Percentiles rank a stretch among this genome's conserved stretches.
These are phyloP conservation scores for Parauchenoglanis punctatus DNA, from an alignment of 2,797 vertebrate genomes.

Conservation along the genomic window DNA sequence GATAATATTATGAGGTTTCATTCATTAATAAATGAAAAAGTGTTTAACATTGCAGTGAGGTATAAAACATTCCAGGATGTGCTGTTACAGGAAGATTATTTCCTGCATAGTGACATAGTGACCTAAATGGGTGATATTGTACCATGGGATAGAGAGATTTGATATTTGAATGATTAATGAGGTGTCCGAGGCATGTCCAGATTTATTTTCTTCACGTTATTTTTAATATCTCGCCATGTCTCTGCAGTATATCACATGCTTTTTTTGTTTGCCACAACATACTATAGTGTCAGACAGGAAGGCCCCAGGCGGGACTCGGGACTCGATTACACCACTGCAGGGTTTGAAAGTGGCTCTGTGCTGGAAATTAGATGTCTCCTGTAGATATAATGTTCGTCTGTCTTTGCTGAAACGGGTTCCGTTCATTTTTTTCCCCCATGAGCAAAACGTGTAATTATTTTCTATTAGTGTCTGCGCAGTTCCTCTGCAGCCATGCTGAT, in stretches of 20 bases:
- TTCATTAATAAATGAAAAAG: background rate
- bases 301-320: background rate
- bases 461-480: background rate
- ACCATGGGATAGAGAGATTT: background rate
- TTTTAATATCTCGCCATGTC: background rate
- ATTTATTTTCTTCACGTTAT: background rate
- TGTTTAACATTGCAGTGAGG: background rate
- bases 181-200: background rate
- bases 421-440: background rate
- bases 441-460: constrained; percentile 16
- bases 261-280: background rate
- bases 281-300: constrained; percentile 3
- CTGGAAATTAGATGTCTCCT: constrained; percentile 22
- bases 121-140: background rate
- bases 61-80: background rate
- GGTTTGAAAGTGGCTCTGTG: constrained; percentile 24
- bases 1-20: background rate
- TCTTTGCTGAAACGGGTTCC: background rate
- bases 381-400: constrained; percentile 10
- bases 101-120: background rate
- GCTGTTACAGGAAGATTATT: background rate
- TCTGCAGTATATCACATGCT: background rate
- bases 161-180: background rate
- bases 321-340: background rate
- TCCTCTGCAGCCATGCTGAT: background rate